Conservation (phyloP, 2,113 vertebrate species). For the Lutjanus erythropterus region DNA sequence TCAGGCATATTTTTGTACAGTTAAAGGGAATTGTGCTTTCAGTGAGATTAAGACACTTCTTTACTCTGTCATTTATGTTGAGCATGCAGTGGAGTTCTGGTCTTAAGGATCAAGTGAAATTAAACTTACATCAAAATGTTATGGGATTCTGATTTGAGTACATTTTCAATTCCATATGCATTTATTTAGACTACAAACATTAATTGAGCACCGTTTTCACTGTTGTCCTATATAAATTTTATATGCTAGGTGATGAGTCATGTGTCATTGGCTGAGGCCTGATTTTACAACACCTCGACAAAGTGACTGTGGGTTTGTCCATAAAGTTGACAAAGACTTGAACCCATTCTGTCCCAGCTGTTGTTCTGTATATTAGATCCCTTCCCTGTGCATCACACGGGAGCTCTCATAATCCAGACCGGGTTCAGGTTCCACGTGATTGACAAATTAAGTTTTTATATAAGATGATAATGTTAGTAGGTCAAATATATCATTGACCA, state of each 20-base stretch:
- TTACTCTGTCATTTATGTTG: conserved; percentile 95
- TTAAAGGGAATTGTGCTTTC: conserved; percentile 99
- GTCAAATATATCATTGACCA: conserved; percentile 7
- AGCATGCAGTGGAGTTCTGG: conserved; percentile 99
- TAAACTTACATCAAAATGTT: conserved; percentile 98
- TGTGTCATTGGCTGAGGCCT: too few species aligned
- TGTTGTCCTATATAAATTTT: background rate
- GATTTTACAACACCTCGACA: too few species aligned
- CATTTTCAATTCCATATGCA: too few species aligned
- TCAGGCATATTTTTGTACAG: conserved; percentile 99
- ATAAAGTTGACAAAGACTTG: background rate
- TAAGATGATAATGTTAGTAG: background rate
- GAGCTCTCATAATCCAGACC: background rate
- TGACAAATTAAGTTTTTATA: background rate
- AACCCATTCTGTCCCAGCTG: background rate
- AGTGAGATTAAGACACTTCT: conserved; percentile 99
- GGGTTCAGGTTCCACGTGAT: background rate
- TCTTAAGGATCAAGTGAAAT: conserved; percentile 96
- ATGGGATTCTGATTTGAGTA: too few species aligned
- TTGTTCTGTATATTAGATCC: background rate
- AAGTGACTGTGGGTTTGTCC: background rate
- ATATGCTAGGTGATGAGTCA: background rate
- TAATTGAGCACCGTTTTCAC: too few species aligned
- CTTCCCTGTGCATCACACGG: background rate
- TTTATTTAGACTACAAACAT: too few species aligned